Evolutionary conservation across 2,888 invertebrate species (phyloP), one percentile per base, ranked within the genome.

Genomic region (Bombyx huttoni): DNA sequence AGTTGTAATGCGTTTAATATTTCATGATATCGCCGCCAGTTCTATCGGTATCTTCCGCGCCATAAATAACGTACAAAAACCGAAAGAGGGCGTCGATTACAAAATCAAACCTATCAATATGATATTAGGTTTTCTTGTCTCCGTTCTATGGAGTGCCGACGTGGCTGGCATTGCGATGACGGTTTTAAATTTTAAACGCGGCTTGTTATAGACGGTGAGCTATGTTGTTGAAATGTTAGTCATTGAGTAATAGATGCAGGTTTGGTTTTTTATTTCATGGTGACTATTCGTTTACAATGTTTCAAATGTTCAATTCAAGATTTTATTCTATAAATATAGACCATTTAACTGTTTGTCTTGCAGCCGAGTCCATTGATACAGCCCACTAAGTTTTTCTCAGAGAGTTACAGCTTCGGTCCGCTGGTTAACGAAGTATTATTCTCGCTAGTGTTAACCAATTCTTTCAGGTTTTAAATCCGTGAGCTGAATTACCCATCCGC

Each of bases 1-100:
- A 84, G 81, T 87, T 84, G 85, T 86, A 87, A 87, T 85, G 86
- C 81, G 81, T 87, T 88, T 88, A 87, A 87, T 88, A 87, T 88
- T 88, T 87, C 87, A 88, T 83, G 86, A 80, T 81, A 84, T 78
- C 78, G 83, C 82, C 78, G 73, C 67, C 60, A 67, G 80, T 75
- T 74, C 72, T 79, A 81, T 79, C 86, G 79, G 79, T 87, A 88
- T 87, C 87, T 78, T 68, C 62, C 56, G 58, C 56, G 69, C 80
- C 78, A 88, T 88, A 86, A 88, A 88, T 88, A 85, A 86, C 77
- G 70, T 66, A 73, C 81, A 83, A 84, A 85, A 82, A 83, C 66
- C 65, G 67, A 65, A 52, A 54, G 61, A 56, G 57, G 64, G 58
- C 68, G 77, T 73, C 67, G 68, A 63, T 60, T 57, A 65, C 64